These are phyloP conservation scores for Schizaphis graminum DNA, from an alignment of 2,888 invertebrate genomes.

Conservation along the genomic window DNA sequence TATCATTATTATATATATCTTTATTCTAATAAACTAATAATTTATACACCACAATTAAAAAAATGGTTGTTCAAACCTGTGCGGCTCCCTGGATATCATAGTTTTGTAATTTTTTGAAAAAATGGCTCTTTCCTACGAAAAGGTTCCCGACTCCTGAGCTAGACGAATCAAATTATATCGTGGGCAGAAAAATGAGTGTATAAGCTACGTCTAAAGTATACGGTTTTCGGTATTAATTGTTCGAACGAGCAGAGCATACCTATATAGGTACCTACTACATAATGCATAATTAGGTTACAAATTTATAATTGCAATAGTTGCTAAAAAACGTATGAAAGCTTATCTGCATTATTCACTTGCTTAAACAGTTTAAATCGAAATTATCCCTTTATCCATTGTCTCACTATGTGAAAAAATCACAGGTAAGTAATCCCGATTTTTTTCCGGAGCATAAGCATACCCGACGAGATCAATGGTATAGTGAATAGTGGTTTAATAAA, in stretches of 20 bases:
- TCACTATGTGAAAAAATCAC: neutral
- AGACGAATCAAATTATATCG: neutral
- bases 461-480: too few relatives aligned
- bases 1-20: too few relatives aligned
- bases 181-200: neutral
- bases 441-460: neutral
- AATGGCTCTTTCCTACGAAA: too few relatives aligned
- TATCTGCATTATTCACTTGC: neutral
- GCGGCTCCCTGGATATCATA: too few relatives aligned
- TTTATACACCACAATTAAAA: too few relatives aligned
- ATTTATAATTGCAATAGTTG: neutral
- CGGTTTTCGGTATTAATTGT: neutral
- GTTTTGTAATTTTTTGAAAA: too few relatives aligned
- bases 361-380: neutral
- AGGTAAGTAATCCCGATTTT: neutral
- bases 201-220: neutral
- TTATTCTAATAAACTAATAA: too few relatives aligned
- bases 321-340: neutral
- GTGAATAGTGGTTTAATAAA: too few relatives aligned
- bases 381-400: neutral
- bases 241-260: neutral
- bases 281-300: too few relatives aligned
- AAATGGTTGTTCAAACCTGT: too few relatives aligned
- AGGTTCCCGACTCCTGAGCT: too few relatives aligned
- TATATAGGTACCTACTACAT: too few relatives aligned